Evolutionary conservation across 1,140 invertebrate genomes (phyloP), one percentile per base, ranked within the genome.

Genomic region (Coelopa frigida): DNA sequence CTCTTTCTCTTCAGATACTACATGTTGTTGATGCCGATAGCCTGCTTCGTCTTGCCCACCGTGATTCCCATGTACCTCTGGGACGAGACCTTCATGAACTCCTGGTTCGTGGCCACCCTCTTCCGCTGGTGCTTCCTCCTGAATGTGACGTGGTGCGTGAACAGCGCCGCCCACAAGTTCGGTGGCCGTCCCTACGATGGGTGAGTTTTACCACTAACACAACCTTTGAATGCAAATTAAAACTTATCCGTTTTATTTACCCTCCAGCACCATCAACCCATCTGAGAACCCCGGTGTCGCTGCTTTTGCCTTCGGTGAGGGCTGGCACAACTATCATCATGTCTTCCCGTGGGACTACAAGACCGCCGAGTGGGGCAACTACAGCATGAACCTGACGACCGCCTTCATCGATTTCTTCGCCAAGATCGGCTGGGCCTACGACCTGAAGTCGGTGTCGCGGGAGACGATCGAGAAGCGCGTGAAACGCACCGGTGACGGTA

Each of bases 261-360:
- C 36, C 55, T 61, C 1, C 49, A 83, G 79, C 48, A 75, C 55
- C 52, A 87, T 88, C 48, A 84, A 83, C 61, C 84, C 86, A 2
- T 64, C 79, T 0, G 77, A 89, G 65, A 87, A 87, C 54, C 65
- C 73, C 4, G 59, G 71, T 1, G 84, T 88, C 0, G 74, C 84
- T 0, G 39, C 84, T 0, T 74, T 81, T 37, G 81, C 84, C 0
- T 64, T 85, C 3, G 87, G 86, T 0, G 87, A 89, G 72, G 89
- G 89, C 4, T 93, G 87, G 80, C 90, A 94, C 70, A 94, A 94
- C 69, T 95, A 93, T 68, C 92, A 95, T 63, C 91, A 95, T 70
- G 84, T 85, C 0, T 95, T 95, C 72, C 93, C 93, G 0, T 57
- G 87, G 79, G 92, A 96, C 65, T 92, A 92, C 74, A 85, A 88